Percentiles rank a stretch among this genome's conserved stretches.
Evolutionary conservation across 2,888 invertebrate species (phyloP).

Genomic region (Trilocha varians): DNA sequence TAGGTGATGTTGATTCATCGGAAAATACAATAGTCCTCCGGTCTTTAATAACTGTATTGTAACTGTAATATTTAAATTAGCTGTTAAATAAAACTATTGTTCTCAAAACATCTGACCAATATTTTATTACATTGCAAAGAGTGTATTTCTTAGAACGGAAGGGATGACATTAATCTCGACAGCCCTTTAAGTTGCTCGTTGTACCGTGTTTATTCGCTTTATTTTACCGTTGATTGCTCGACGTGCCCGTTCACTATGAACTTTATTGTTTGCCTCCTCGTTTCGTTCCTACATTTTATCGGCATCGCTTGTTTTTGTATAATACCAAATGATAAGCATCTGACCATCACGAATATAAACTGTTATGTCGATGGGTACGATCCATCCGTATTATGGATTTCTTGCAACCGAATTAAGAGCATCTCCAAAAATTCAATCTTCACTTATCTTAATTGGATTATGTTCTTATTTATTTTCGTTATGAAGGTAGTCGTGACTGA

Average conservation of each 20-base stretch:
- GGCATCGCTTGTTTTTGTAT: slow-evolving; percentile 39
- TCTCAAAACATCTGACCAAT: too few relatives aligned
- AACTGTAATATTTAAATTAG: too few relatives aligned
- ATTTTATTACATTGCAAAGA: too few relatives aligned
- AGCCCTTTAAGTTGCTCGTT: background rate
- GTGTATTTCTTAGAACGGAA: too few relatives aligned
- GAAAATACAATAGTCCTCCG: too few relatives aligned
- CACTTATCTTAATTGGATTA: slow-evolving; percentile 43
- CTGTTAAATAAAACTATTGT: too few relatives aligned
- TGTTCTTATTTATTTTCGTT: slow-evolving; percentile 28
- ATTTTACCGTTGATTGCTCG: slow-evolving; percentile 45
- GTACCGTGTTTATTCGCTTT: slow-evolving; percentile 17
- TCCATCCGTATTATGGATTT: slow-evolving; percentile 40
- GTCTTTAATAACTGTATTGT: too few relatives aligned
- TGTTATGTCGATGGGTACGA: slow-evolving; percentile 43
- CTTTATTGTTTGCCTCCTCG: slow-evolving; percentile 32
- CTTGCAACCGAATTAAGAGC: slow-evolving; percentile 25
- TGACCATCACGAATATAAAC: slow-evolving; percentile 47
- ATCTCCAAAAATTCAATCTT: slow-evolving; percentile 31
- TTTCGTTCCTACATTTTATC: slow-evolving; percentile 27
- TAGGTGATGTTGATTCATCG: too few relatives aligned
- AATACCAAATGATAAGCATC: slow-evolving; percentile 42
- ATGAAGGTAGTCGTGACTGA: slow-evolving; percentile 29
- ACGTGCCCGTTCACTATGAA: slow-evolving; percentile 33
- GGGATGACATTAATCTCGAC: background rate